Conservation (phyloP, 2,113 vertebrate genomes). For the Apteryx owenii region DNA sequence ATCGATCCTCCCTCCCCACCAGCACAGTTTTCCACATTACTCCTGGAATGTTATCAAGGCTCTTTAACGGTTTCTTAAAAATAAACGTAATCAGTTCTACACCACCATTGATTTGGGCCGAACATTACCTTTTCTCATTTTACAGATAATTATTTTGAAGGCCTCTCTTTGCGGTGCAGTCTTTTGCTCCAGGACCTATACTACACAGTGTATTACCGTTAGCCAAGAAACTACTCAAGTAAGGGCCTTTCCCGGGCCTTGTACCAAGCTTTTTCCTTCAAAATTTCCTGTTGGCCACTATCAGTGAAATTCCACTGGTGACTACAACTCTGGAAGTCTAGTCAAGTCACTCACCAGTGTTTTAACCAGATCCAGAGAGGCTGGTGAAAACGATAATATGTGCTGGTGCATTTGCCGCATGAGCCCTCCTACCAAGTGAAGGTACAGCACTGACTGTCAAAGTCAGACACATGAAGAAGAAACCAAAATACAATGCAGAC, state of each 20-base stretch:
- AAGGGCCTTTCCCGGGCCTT: fast-evolving
- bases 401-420: background rate
- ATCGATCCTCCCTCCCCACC: background rate
- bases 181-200: background rate
- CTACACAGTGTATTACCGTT: fast-evolving
- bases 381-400: background rate
- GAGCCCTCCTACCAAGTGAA: background rate
- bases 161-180: background rate
- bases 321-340: background rate
- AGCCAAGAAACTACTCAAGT: background rate
- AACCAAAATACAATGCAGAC: fast-evolving
- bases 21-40: background rate
- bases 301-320: background rate
- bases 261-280: background rate
- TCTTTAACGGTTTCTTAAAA: background rate
- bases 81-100: background rate
- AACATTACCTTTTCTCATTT: background rate
- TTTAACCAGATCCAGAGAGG: background rate
- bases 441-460: background rate
- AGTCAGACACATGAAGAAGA: background rate
- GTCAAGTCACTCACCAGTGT: background rate
- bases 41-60: background rate
- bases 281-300: background rate
- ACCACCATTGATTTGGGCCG: background rate
- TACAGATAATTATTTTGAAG: background rate